Evolutionary conservation across 2,797 vertebrate genomes (phyloP).

Genomic region (Karalla daura): DNA sequence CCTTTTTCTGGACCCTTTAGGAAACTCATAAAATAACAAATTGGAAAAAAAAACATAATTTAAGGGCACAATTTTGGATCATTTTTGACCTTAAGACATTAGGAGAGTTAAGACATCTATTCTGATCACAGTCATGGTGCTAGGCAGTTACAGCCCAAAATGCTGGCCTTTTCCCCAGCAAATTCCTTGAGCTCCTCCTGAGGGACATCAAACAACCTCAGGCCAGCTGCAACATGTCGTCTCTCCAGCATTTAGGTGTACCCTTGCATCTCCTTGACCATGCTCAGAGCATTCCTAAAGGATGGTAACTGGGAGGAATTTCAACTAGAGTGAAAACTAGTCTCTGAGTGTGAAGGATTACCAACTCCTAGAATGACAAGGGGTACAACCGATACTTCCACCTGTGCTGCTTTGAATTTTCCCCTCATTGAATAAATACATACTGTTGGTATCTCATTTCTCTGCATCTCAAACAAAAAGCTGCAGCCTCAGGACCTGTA

Average conservation of each 20-base stretch:
- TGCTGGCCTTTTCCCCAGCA: neutral
- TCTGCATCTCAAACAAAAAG: too few species aligned
- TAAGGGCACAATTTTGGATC: too few species aligned
- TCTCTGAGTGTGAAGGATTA: neutral
- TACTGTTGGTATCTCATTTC: too few species aligned
- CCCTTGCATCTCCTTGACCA: neutral
- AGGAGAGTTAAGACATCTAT: neutral
- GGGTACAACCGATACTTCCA: too few species aligned
- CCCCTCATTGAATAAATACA: too few species aligned
- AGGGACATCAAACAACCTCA: neutral
- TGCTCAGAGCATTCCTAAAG: neutral
- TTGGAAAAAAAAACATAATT: too few species aligned
- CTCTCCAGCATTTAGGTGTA: neutral
- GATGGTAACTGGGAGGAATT: neutral
- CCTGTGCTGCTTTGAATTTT: too few species aligned
- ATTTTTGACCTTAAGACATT: too few species aligned
- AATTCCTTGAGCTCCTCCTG: neutral
- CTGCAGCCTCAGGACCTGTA: too few species aligned
- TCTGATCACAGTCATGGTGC: neutral
- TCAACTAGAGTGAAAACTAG: neutral
- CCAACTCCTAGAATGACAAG: neutral
- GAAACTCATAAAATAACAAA: too few species aligned
- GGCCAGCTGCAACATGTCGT: neutral
- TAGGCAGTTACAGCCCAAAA: neutral
- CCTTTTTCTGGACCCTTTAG: too few species aligned